phyloP scores from a whole-genome alignment of 2,888 invertebrate genomes.

The Sepioteuthis lessoniana region DNA sequence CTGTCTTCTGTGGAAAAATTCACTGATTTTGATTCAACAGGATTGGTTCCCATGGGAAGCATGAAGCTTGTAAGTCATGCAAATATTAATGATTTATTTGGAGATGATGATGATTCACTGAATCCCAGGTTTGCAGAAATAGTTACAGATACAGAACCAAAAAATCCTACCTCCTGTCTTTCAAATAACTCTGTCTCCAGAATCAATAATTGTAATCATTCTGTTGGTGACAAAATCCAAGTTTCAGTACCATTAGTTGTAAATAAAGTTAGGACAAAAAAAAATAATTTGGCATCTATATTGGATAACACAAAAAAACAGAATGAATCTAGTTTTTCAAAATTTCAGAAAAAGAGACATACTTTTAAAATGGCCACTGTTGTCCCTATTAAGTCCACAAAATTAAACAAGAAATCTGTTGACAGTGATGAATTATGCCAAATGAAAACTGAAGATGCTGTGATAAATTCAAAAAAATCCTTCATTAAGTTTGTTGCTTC shows the following conservation, averaged over 20 bases:
- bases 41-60: neutral
- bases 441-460: neutral
- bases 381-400: neutral
- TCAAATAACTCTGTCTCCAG: neutral
- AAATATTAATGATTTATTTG: neutral
- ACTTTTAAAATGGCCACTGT: neutral
- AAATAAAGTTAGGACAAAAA: neutral
- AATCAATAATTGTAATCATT: neutral
- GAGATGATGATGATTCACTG: neutral
- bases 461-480: neutral
- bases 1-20: neutral
- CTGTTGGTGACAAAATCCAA: neutral
- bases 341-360: neutral
- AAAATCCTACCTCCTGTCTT: neutral
- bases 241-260: neutral
- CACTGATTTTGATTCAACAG: neutral
- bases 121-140: neutral
- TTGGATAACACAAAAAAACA: neutral
- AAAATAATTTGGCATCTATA: neutral
- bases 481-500: neutral
- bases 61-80: neutral
- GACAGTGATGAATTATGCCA: neutral
- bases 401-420: neutral
- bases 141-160: neutral
- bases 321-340: neutral